These are phyloP conservation scores for Engystomops pustulosus DNA, from an alignment of 2,113 vertebrate species.

Conservation along the genomic window DNA sequence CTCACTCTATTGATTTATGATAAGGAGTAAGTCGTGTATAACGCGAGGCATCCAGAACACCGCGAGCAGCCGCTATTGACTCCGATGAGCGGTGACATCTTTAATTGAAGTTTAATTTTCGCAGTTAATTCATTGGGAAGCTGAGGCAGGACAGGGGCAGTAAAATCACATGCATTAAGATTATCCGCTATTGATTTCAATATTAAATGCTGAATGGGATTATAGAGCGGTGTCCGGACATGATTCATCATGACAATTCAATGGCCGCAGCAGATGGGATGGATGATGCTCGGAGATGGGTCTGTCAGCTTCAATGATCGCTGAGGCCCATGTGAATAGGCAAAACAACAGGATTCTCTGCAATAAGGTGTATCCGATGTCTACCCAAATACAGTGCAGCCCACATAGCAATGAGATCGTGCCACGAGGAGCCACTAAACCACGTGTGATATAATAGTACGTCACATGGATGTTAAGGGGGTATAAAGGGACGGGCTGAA, in stretches of 20 bases:
- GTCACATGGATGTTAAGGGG: no score
- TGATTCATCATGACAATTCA: background rate
- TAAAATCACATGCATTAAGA: background rate
- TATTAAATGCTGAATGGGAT: slow-evolving; percentile 26
- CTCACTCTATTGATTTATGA: background rate
- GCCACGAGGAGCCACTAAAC: no score
- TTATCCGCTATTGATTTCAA: slow-evolving; percentile 14
- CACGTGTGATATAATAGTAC: no score
- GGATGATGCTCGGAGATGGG: background rate
- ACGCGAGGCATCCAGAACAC: background rate
- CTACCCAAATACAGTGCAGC: no score
- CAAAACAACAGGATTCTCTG: background rate
- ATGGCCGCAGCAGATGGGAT: background rate
- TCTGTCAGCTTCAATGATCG: background rate
- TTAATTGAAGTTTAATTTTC: slow-evolving; percentile 9
- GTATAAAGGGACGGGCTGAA: no score
- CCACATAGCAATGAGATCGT: no score
- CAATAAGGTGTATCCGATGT: background rate
- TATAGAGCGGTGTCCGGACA: slow-evolving; percentile 6
- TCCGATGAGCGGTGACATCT: background rate
- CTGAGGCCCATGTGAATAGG: background rate
- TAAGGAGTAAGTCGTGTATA: background rate
- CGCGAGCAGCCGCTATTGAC: background rate
- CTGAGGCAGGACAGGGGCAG: background rate
- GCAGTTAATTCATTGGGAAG: slow-evolving; percentile 17